These are phyloP conservation scores for Leptinotarsa texana DNA, from an alignment of 1,140 invertebrate species.

Conservation along the genomic window DNA sequence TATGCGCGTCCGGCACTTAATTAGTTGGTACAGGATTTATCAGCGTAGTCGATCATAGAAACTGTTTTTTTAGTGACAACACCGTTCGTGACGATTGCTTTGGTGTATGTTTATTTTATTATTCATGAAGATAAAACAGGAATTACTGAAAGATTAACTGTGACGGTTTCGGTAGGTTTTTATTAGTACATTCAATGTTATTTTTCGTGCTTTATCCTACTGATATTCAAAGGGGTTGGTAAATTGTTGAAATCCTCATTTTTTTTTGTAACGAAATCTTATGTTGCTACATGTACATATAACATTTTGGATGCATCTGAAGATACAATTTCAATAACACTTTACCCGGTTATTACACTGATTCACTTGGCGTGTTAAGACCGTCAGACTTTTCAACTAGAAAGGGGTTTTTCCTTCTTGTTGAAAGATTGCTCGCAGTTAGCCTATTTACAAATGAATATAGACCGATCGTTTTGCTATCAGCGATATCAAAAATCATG, in stretches of 20 bases:
- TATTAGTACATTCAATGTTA: background rate
- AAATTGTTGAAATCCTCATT: background rate
- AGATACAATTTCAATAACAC: no score
- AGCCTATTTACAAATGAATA: no score
- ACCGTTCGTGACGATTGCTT: conserved; percentile 27
- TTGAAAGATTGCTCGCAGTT: no score
- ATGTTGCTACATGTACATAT: no score
- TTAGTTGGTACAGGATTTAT: conserved; percentile 20
- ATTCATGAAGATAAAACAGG: conserved; percentile 21
- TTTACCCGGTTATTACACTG: no score
- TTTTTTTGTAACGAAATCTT: background rate
- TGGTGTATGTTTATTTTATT: conserved; percentile 19
- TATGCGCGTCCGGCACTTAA: conserved; percentile 2
- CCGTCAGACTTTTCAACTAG: no score
- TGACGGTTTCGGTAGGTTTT: background rate
- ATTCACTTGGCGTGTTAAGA: no score
- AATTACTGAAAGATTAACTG: conserved; percentile 26
- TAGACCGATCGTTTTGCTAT: no score
- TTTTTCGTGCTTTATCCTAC: background rate
- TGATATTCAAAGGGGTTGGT: background rate
- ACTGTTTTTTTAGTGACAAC: conserved; percentile 18
- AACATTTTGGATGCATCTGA: no score
- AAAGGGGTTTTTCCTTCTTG: no score
- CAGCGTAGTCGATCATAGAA: conserved; percentile 9
- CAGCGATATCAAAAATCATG: no score